Evolutionary conservation across 2,797 vertebrate genomes (phyloP), one percentile per base, ranked within the genome.

Genomic region (Gymnothorax reevesii): DNA sequence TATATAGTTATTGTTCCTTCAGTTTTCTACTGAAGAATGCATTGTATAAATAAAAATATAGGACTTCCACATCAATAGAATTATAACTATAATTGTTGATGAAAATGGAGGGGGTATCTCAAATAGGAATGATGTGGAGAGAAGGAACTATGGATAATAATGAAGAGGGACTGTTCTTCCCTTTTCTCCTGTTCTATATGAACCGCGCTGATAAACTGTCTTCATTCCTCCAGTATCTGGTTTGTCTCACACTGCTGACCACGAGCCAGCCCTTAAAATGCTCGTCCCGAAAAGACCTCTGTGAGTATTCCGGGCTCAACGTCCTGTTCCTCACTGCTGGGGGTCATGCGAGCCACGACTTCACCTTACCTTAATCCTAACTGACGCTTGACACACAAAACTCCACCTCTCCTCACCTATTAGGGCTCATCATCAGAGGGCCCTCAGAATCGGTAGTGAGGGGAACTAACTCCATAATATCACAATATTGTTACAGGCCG

Each of bases 211-310:
- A 75, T 87, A 83, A 57, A 87, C 60, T 57, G 33, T 77, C 69
- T 57, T 27, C 71, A 87, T 77, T 75, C 52, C n/a, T 20, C 7
- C 13, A 33, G 82, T 66, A 73, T 87, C 82, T 87, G 86, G 27
- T 75, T 75, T 83, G 82, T 57, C 12, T 87, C 82, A 75, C 25
- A 66, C 49, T n/a, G 27, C 66, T 57, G 64, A 82, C 64, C 62
- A 57, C 5, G 13, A 27, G 1, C 62, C 64, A 73, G 57, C 27
- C 62, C 33, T 71, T 33, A 66, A 83, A 64, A 17, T 33, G 73
- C 83, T 13, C 17, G 27, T 84, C 83, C 83, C 66, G 59, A 57
- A 52, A 55, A 75, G 86, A 25, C 66, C 42, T 22, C 57, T 54
- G 59, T 20, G 42, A 1, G 15, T 73, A 64, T 83, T 55, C 20